Percentiles rank a stretch among this genome's conserved stretches.
These are phyloP conservation scores for Drosophila sulfurigaster DNA, from an alignment of 1,140 invertebrate species.

Conservation along the genomic window DNA sequence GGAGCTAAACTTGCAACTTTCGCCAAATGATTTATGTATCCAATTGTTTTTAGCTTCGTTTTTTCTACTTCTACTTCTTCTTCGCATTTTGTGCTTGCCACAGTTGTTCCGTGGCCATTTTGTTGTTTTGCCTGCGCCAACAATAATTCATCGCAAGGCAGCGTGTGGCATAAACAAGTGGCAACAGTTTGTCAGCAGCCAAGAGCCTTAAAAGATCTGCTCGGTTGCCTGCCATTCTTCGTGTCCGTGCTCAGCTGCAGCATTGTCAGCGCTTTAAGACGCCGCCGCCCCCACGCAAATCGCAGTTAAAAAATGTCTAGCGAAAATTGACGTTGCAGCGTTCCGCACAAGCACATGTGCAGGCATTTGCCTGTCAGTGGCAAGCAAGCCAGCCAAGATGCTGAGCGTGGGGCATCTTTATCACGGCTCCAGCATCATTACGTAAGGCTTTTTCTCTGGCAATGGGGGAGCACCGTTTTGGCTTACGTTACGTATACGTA, in stretches of 20 bases:
- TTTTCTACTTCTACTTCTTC: constrained; percentile 3
- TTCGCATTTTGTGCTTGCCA: no score
- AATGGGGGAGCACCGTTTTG: constrained; percentile 44
- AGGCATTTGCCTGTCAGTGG: constrained; percentile 39
- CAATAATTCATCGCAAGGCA: constrained; percentile 76
- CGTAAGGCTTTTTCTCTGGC: constrained; percentile 37
- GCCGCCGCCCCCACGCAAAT: constrained; percentile 36
- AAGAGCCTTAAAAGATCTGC: constrained; percentile 63
- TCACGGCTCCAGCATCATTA: constrained; percentile 48
- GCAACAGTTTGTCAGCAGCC: constrained; percentile 78
- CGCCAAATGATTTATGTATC: constrained; percentile 77
- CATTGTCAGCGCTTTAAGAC: constrained; percentile 56
- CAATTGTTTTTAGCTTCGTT: constrained; percentile 73
- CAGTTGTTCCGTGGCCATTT: constrained; percentile 7
- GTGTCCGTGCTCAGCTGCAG: constrained; percentile 29
- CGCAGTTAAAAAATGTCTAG: constrained; percentile 62
- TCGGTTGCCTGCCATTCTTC: not conserved
- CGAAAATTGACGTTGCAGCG: constrained; percentile 61
- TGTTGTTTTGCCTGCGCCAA: constrained; percentile 58
- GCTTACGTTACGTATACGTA: constrained; percentile 72
- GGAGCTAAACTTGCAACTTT: constrained; percentile 80
- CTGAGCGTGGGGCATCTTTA: constrained; percentile 43
- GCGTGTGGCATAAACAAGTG: constrained; percentile 71
- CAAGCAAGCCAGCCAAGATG: not conserved
- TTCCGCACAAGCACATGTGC: constrained; percentile 39